Evolutionary conservation across 2,113 vertebrate species (phyloP).

Genomic region (Probosciger aterrimus): DNA sequence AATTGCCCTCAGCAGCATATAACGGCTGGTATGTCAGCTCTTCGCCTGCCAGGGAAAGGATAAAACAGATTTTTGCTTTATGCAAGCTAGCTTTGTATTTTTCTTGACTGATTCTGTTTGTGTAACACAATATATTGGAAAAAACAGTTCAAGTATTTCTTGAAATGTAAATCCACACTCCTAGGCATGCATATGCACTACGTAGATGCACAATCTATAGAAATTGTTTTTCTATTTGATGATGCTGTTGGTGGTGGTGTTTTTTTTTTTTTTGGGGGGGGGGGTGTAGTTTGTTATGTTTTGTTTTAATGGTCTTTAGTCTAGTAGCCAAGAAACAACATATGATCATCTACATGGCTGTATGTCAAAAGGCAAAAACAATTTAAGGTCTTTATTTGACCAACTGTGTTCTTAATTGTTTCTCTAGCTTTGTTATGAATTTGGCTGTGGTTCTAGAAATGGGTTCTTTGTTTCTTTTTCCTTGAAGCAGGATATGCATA

Average conservation of each 20-base stretch:
- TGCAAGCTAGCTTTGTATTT: background rate
- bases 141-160: background rate
- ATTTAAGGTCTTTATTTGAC: background rate
- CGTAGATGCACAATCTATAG: accelerated
- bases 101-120: background rate
- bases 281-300: no score
- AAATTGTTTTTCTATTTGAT: background rate
- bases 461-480: background rate
- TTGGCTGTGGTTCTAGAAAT: background rate
- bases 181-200: accelerated
- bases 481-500: background rate
- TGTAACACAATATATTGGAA: background rate
- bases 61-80: background rate
- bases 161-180: background rate
- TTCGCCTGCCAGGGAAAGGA: background rate
- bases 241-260: background rate
- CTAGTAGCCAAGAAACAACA: background rate
- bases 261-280: background rate
- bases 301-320: background rate
- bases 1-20: background rate
- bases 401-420: background rate
- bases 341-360: background rate
- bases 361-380: background rate
- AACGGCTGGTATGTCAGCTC: background rate
- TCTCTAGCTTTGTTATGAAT: background rate